Percentiles rank a stretch among this genome's conserved stretches.
phyloP scores from a whole-genome alignment of 2,797 vertebrate species.

The Coccyzus lansbergi region DNA sequence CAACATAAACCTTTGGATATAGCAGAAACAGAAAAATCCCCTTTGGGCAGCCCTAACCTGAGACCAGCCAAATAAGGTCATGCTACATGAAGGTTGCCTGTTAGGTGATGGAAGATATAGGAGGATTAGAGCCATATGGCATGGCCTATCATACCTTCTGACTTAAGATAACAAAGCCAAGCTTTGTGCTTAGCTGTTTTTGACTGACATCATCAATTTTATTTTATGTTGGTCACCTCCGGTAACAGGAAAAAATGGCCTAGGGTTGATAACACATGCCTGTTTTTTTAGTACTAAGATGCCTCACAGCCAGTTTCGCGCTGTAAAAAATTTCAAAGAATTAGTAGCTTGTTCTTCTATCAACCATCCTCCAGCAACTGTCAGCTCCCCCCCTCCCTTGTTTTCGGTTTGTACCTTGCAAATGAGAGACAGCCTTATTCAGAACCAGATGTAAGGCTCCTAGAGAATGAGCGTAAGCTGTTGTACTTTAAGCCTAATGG shows the following conservation, averaged over 20 bases:
- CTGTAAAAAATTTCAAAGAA: slow-evolving; percentile 82
- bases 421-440: slow-evolving; percentile 87
- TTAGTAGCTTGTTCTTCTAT: slow-evolving; percentile 81
- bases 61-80: slow-evolving; percentile 86
- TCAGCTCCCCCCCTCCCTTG: slow-evolving; percentile 77
- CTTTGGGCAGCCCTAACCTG: slow-evolving; percentile 85
- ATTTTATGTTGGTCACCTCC: slow-evolving; percentile 87
- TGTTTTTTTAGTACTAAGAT: slow-evolving; percentile 84
- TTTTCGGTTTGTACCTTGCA: slow-evolving; percentile 87
- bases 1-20: slow-evolving; percentile 88
- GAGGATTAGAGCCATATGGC: slow-evolving; percentile 88
- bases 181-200: slow-evolving; percentile 86
- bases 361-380: slow-evolving; percentile 83
- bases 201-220: slow-evolving; percentile 86
- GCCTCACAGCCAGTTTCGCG: slow-evolving; percentile 81
- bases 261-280: slow-evolving; percentile 86
- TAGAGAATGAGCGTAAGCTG: slow-evolving; percentile 85
- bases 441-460: slow-evolving; percentile 89
- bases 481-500: slow-evolving; percentile 92
- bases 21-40: slow-evolving; percentile 84
- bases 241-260: slow-evolving; percentile 84
- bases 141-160: slow-evolving; percentile 87
- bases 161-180: slow-evolving; percentile 89
- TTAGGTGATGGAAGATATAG: slow-evolving; percentile 88
- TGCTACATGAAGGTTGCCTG: slow-evolving; percentile 83